Evolutionary conservation across 2,113 vertebrate species (phyloP), one percentile per base, ranked within the genome.

Genomic region (Gnathonemus longibarbis): DNA sequence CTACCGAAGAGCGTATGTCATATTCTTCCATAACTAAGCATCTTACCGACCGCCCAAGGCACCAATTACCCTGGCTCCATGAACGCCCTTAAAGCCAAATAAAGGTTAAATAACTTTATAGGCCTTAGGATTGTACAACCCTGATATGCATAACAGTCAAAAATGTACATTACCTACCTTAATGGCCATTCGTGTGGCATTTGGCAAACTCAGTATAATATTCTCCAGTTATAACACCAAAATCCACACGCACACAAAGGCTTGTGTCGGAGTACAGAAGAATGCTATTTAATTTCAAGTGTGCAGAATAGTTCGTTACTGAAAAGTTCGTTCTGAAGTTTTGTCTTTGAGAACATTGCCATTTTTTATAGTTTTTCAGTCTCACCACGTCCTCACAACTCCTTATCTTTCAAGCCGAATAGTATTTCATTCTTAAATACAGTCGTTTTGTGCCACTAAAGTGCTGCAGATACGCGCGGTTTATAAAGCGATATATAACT

Each of bases 11-110:
- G 3, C 5, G 3, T 48, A n/a, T 11, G 50, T 21, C 80, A 53
- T 46, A 50, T 52, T 74, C 45, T 89, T 42, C 56, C 24, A 46
- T 39, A 50, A 21, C 13, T 31, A 70, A 48, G 45, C 46, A 66
- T 50, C 13, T 48, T 24, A 15, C 84, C 6, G 3, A 56, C 19
- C 6, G 50, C 15, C 83, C 52, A 53, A 58, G 13, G 24, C 39
- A 70, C 0, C 52, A 42, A 21, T 50, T 31, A n/a, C 84, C 84
- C 49, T 31, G 48, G 39, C 90, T 83, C 86, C 90, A 88, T 39
- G 87, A 56, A 56, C 17, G 46, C 90, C 62, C 85, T 87, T 88
- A 46, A 88, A 88, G 90, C 35, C 86, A 88, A 80, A 56, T 24
- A 21, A 53, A 88, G 53, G 35, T 56, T 24, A 31, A 52, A 53